phyloP scores from a whole-genome alignment of 2,797 vertebrate genomes.

The Danio jaintianensis region DNA sequence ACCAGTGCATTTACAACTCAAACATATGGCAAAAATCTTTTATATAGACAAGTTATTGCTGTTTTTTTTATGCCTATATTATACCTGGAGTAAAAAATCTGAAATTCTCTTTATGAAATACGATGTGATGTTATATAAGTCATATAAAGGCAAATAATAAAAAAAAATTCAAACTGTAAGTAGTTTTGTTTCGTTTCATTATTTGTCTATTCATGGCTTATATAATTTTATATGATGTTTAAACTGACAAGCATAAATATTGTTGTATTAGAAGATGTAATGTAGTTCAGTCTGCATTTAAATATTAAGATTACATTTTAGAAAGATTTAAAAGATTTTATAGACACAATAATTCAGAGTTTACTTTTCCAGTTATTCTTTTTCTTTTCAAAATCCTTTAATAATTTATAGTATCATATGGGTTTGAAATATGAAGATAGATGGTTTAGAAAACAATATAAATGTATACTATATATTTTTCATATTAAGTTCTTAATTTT shows the following conservation, averaged over 20 bases:
- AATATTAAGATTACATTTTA: too few species aligned
- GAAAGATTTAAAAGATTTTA: background rate
- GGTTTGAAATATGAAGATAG: background rate
- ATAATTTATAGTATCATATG: background rate
- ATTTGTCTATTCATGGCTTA: background rate
- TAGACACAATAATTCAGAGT: background rate
- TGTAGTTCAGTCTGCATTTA: too few species aligned
- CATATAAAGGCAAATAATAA: constrained; percentile 3
- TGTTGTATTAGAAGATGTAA: background rate
- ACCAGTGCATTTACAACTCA: background rate
- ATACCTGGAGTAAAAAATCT: too few species aligned
- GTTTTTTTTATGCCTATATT: too few species aligned
- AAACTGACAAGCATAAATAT: background rate
- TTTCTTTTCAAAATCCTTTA: background rate
- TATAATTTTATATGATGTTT: background rate
- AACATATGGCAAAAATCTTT: background rate
- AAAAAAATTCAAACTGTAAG: constrained; percentile 18
- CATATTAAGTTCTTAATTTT: background rate
- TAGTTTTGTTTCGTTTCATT: constrained; percentile 18
- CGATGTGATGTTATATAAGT: background rate
- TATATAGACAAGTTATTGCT: too few species aligned
- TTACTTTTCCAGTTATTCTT: background rate
- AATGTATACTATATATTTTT: background rate
- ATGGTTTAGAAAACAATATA: background rate
- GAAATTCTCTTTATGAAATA: background rate